Evolutionary conservation across 2,797 vertebrate genomes (phyloP), one percentile per base, ranked within the genome.

Genomic region (Trematomus bernacchii): DNA sequence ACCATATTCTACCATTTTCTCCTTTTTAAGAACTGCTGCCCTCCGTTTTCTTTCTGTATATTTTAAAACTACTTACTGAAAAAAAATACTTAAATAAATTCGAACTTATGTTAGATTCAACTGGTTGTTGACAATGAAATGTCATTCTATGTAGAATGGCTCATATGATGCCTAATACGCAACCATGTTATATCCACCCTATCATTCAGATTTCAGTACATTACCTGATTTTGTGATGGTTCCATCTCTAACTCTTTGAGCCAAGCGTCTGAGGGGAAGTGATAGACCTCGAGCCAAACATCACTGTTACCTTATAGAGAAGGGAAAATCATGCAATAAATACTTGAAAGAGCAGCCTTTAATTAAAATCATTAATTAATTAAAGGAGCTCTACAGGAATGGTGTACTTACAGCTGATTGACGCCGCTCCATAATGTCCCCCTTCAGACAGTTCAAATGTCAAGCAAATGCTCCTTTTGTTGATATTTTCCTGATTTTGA

Each of bases 201-300:
- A 18, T 5, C 6, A 11, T 0, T 61, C 16, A 23, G 15, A 60
- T 70, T 46, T 48, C 6, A 51, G 47, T 5, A 63, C 33, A 14
- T 44, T 54, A 92, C 92, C 92, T 91, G 83, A 16, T 71, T 76
- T 43, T 85, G 80, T 68, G 76, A 16, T 2, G 4, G 6, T 15
- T 44, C 54, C 64, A 80, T 64, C 53, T 95, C 94, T 12, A 91
- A 55, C 64, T 98, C 96, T 83, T 91, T 96, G 66, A 95, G 83
- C 98, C 97, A 99, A 44, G 90, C 82, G 59, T 96, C 96, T 83
- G 90, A 89, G 23, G 96, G 97, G 87, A 98, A 93, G 40, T 81
- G 89, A 88, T 96, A 96, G 59, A 99, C 86, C 50, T 99, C 96
- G 37, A 99, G 94, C 94, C 95, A 97, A 85, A 88, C 33, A 9